phyloP scores from a whole-genome alignment of 2,888 invertebrate genomes.

The Seladonia tumulorum region DNA sequence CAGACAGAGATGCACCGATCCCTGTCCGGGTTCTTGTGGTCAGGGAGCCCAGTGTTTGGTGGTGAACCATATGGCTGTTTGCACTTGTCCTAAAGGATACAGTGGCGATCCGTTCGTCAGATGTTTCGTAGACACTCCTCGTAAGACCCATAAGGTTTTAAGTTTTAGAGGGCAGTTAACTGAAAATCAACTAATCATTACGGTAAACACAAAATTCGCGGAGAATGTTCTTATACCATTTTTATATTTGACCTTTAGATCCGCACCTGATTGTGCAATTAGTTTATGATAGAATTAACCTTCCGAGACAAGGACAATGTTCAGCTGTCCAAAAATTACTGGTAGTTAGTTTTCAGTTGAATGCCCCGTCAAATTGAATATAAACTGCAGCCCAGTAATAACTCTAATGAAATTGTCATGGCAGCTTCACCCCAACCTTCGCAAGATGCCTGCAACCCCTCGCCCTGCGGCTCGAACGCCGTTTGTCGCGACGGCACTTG shows the following conservation, averaged over 20 bases:
- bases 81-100: constrained; percentile 85
- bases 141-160: constrained; percentile 82
- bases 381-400: background rate
- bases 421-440: constrained; percentile 51
- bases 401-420: constrained; percentile 40
- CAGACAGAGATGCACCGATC: constrained; percentile 85
- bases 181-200: background rate
- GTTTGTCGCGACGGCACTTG: constrained; percentile 85
- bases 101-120: constrained; percentile 85
- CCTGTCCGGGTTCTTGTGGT: constrained; percentile 85
- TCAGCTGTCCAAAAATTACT: too few relatives aligned
- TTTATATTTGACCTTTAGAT: too few relatives aligned
- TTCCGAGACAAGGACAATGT: too few relatives aligned
- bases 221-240: too few relatives aligned
- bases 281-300: too few relatives aligned
- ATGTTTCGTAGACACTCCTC: constrained; percentile 85
- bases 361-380: background rate
- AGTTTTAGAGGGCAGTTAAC: background rate
- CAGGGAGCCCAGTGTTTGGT: constrained; percentile 85
- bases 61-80: constrained; percentile 85
- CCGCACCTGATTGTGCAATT: too few relatives aligned
- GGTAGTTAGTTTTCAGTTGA: background rate
- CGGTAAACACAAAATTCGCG: background rate
- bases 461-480: constrained; percentile 91
- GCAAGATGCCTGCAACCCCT: constrained; percentile 87